Evolutionary conservation across 2,797 vertebrate genomes (phyloP).

Genomic region (Dicrostonyx torquatus): DNA sequence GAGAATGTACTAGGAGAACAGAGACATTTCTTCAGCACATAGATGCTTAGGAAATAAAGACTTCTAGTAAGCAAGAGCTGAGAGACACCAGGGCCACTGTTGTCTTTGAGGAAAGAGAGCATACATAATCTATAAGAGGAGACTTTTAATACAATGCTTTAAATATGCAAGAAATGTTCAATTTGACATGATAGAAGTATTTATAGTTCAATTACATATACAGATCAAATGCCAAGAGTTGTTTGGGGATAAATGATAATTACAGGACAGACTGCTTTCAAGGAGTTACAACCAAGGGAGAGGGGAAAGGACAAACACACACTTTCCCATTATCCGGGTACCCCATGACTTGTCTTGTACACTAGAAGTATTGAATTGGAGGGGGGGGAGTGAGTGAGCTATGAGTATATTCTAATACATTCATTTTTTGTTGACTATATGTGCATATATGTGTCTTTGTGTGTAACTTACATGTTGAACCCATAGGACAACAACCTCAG

Average conservation of each 20-base stretch:
- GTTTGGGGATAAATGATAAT: slow-evolving; percentile 58
- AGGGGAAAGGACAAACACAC: not conserved
- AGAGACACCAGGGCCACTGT: not conserved
- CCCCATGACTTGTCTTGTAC: not conserved
- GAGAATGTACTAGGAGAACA: not conserved
- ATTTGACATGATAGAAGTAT: slow-evolving; percentile 28
- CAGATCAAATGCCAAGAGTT: slow-evolving; percentile 45
- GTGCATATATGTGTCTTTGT: not conserved
- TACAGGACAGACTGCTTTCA: not conserved
- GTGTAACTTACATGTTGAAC: not conserved
- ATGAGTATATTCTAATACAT: not conserved
- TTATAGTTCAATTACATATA: slow-evolving; percentile 38
- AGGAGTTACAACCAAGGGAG: slow-evolving; percentile 14
- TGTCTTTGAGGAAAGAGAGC: not conserved
- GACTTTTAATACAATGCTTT: slow-evolving; percentile 20
- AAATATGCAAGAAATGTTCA: slow-evolving; percentile 46
- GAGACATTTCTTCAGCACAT: not conserved
- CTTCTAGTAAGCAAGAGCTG: not conserved
- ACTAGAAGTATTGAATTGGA: not conserved
- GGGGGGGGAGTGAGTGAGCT: not conserved
- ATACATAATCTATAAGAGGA: slow-evolving; percentile 20
- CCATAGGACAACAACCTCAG: not conserved
- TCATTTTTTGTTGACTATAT: not conserved
- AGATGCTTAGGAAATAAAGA: not conserved
- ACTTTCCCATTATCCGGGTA: not conserved